A percentile compares a stretch with the other conserved stretches of the same genome.
phyloP scores from a whole-genome alignment of 2,797 vertebrate genomes.

The Myotis myotis region DNA sequence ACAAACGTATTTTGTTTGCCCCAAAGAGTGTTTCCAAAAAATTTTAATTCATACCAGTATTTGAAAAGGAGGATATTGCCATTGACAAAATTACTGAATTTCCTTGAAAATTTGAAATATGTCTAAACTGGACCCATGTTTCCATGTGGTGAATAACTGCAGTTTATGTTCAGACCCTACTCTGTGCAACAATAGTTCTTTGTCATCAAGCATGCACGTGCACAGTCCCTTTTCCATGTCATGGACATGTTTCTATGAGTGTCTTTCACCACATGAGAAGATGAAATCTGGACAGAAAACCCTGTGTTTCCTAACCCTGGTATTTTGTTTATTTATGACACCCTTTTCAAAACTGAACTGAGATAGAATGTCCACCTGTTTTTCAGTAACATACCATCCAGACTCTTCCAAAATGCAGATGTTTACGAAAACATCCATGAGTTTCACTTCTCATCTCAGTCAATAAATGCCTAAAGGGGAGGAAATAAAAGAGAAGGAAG shows the following conservation, averaged over 20 bases:
- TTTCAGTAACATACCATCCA: not conserved
- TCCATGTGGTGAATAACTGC: not conserved
- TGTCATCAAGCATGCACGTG: not conserved
- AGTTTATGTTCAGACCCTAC: not conserved
- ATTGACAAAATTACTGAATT: not conserved
- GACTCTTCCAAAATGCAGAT: not conserved
- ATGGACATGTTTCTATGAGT: not conserved
- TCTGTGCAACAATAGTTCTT: not conserved
- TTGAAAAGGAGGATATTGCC: not conserved
- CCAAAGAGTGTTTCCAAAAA: not conserved
- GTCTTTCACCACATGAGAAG: not conserved
- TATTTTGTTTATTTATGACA: not conserved
- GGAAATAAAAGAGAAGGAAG: not conserved
- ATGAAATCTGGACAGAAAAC: not conserved
- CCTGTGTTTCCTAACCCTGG: not conserved
- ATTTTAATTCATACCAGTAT: not conserved
- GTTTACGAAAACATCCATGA: not conserved
- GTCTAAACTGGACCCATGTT: not conserved
- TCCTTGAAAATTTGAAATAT: not conserved
- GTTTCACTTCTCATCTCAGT: conserved; percentile 11
- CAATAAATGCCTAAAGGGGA: not conserved
- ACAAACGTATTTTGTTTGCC: not conserved
- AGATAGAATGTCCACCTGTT: not conserved
- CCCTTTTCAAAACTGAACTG: not conserved
- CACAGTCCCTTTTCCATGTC: not conserved